These are phyloP conservation scores for Netelia fuscicornis DNA, from an alignment of 2,888 invertebrate species.

Conservation along the genomic window DNA sequence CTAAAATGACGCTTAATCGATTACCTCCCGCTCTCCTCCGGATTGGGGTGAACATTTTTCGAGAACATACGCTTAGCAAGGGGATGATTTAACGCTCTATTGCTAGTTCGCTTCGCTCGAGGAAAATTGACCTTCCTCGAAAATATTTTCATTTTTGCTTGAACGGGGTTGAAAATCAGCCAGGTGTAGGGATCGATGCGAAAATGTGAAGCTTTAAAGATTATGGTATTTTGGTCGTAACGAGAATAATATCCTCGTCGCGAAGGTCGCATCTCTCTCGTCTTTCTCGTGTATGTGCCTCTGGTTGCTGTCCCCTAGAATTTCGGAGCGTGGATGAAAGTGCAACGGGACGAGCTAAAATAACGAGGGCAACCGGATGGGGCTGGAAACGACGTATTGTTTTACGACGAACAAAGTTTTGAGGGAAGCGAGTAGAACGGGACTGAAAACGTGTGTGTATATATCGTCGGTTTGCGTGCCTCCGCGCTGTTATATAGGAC, in stretches of 20 bases:
- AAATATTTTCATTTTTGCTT: background rate
- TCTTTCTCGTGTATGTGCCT: background rate
- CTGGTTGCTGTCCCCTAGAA: conserved; percentile 2
- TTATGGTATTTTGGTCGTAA: background rate
- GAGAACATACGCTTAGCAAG: background rate
- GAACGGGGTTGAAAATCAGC: conserved; percentile 11
- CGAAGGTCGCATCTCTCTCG: background rate
- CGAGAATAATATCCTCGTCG: conserved; percentile 25
- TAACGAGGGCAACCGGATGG: conserved; percentile 6
- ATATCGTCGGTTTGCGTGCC: background rate
- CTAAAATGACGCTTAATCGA: conserved; percentile 22
- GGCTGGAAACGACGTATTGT: conserved; percentile 49
- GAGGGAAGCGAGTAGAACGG: conserved; percentile 9
- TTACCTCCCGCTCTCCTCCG: background rate
- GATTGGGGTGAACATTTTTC: background rate
- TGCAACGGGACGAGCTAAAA: conserved; percentile 28
- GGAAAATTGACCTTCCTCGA: no score
- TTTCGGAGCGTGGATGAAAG: conserved; percentile 23
- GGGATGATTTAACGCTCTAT: no score
- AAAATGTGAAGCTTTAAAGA: background rate
- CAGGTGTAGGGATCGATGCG: background rate
- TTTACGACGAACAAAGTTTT: conserved; percentile 56
- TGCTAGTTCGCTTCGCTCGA: no score
- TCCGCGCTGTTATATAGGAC: background rate
- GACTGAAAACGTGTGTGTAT: background rate